Evolutionary conservation across 2,797 vertebrate genomes (phyloP), one percentile per base, ranked within the genome.

Genomic region (Ctenosaura bakeri): DNA sequence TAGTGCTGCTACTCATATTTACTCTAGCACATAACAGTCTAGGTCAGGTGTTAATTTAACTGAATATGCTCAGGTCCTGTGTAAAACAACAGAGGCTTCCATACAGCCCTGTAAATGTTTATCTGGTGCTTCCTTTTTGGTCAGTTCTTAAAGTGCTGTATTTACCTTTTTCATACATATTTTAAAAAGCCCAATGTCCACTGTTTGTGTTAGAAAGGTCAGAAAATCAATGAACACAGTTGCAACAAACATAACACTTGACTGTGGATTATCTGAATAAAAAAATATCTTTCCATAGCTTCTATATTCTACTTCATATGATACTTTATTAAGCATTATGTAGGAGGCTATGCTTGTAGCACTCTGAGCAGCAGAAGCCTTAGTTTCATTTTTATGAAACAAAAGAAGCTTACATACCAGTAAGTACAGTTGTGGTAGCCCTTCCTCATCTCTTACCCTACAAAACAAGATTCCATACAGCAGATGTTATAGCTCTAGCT

Each of bases 401-500:
- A 95, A 95, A 96, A 95, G 94, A 96, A 96, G 95, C 95, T 96
- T 96, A 96, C 96, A 96, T 96, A 96, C 96, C 96, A 96, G 95
- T 95, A 96, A 96, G 93, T 96, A 95, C 94, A 93, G 94, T 92
- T 96, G 94, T 95, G 93, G 96, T 95, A 96, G 96, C 95, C 93
- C 88, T 96, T 91, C 96, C 94, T 96, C 96, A 96, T 96, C 96
- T 96, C 95, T 18, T 95, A 46, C 92, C 95, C 96, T 96, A 96
- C 95, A 96, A 96, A 95, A 96, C 95, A 96, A 96, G 96, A 96
- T 96, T 95, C 96, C 96, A 96, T 95, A 96, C 94, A 96, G 96
- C 96, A 96, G 92, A 94, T 92, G 95, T 96, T 96, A 96, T 2
- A 94, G 95, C 95, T 96, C 94, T 95, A 96, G 93, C 95, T 96